A percentile compares a stretch with the other conserved stretches of the same genome.
Conservation (phyloP, 2,888 invertebrate species). For the Orthosia gracilis region DNA sequence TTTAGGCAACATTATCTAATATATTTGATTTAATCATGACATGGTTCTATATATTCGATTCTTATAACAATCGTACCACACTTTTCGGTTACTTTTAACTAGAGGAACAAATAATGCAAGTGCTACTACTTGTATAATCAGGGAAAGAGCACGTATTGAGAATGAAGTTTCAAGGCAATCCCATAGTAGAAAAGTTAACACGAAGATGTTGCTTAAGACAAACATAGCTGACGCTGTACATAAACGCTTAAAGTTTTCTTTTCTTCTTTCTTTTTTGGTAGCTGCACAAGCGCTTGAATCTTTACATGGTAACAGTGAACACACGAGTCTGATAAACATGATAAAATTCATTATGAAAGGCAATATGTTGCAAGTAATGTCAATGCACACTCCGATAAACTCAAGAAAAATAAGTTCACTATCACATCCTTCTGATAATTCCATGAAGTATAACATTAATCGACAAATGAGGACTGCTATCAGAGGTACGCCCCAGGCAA, state of each 20-base stretch:
- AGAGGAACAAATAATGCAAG: conserved; percentile 27
- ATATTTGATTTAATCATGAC: neutral
- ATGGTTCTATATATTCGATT: neutral
- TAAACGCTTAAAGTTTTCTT: conserved; percentile 11
- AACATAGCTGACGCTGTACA: conserved; percentile 21
- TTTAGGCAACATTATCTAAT: neutral
- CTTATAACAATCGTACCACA: conserved; percentile 21
- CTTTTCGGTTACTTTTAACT: conserved; percentile 21
- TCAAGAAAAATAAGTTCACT: neutral
- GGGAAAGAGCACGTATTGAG: neutral
- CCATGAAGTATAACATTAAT: neutral
- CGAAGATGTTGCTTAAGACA: conserved; percentile 20
- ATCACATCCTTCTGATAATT: neutral
- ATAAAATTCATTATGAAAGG: conserved; percentile 28
- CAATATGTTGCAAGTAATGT: neutral
- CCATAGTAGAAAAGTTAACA: conserved; percentile 19
- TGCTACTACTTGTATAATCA: conserved; percentile 17
- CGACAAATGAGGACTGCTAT: neutral
- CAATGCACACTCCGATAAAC: neutral
- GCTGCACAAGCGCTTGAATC: neutral
- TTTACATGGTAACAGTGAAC: conserved; percentile 10
- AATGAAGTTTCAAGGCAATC: neutral
- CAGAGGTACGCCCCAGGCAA: conserved; percentile 35
- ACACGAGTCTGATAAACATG: conserved; percentile 21
- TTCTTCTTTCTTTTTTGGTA: conserved; percentile 1